Base-by-base conservation (phyloP, 2,888 invertebrate species). In the Sarcophaga caerulescens region DNA sequence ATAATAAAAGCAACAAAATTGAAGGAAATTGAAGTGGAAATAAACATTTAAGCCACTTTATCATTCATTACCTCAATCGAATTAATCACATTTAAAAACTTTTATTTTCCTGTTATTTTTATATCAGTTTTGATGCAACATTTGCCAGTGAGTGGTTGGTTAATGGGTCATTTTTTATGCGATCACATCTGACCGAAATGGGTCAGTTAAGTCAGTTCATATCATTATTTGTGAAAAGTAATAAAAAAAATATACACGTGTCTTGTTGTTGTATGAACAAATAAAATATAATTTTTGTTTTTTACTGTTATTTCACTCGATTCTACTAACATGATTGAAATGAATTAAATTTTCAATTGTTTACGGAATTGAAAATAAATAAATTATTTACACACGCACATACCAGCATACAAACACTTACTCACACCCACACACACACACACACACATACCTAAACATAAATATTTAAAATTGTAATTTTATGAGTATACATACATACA, bases 281-380 rank as follows among this genome's bases (percentile, higher is more conserved):
- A 23, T 25, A 47, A 10, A 66, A 35, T 66, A 5, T n/a, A 14
- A n/a, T 65, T 65, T 35, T 17, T 68, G 17, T 21, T 69, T 69
- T 69, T 69, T 23, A 47, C 17, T 14, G 12, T 14, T 52, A 17
- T 52, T 17, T 52, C 52, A 14, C 52, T 52, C 35, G 35, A 10
- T 2, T 8, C 35, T 10, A 35, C 35, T 10, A 35, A 17, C 52
- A 52, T 52, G 17, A 52, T 52, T 35, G 35, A 17, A 52, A 14
- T 69, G 47, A 68, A 47, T 68, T 25, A 52, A 70, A 70, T 70
- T 57, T 70, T 25, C 35, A 57, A 57, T 70, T 57, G 11, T 19
- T 57, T 70, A 70, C 21, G 21, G 19, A 6, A 17, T 21, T 45
- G 21, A 19, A 52, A 52, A 21, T 19, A 35, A n/a, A 60, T 59